A percentile compares a stretch with the other conserved stretches of the same genome.
Evolutionary conservation across 2,113 vertebrate species (phyloP).

Genomic region (Oncorhynchus masou): DNA sequence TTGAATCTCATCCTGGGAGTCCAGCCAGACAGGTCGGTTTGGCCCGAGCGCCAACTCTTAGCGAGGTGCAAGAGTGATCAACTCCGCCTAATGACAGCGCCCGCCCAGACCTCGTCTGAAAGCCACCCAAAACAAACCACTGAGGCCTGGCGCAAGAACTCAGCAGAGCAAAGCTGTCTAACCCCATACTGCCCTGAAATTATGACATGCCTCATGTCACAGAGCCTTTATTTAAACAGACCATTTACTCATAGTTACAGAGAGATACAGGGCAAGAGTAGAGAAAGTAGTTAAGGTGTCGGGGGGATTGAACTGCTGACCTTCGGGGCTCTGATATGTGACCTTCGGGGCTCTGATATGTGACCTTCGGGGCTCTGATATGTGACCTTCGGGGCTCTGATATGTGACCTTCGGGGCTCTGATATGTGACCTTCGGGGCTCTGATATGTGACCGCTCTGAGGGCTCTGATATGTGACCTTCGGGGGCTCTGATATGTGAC

Average conservation of each 20-base stretch:
- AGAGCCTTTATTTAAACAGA: neutral
- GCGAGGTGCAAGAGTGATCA: slow-evolving; percentile 54
- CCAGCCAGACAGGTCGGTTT: slow-evolving; percentile 37
- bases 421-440: too few relatives aligned
- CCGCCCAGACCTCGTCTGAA: slow-evolving; percentile 5
- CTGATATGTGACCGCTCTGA: too few relatives aligned
- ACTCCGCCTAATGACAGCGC: slow-evolving; percentile 2
- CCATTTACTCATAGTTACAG: neutral
- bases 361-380: too few relatives aligned
- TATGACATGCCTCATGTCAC: slow-evolving; percentile 20
- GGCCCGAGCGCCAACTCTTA: slow-evolving; percentile 34
- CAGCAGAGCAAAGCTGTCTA: slow-evolving; percentile 23
- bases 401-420: too few relatives aligned
- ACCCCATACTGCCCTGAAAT: slow-evolving; percentile 39
- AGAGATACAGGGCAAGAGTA: too few relatives aligned
- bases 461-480: too few relatives aligned
- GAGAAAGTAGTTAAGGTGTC: too few relatives aligned
- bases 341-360: too few relatives aligned
- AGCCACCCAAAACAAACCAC: slow-evolving; percentile 33
- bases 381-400: too few relatives aligned
- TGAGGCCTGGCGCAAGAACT: neutral
- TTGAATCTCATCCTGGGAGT: slow-evolving; percentile 44
- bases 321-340: too few relatives aligned
- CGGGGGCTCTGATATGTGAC: too few relatives aligned
- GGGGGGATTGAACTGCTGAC: too few relatives aligned